These are phyloP conservation scores for Pseudococcus viburni DNA, from an alignment of 2,888 invertebrate species.

Conservation along the genomic window DNA sequence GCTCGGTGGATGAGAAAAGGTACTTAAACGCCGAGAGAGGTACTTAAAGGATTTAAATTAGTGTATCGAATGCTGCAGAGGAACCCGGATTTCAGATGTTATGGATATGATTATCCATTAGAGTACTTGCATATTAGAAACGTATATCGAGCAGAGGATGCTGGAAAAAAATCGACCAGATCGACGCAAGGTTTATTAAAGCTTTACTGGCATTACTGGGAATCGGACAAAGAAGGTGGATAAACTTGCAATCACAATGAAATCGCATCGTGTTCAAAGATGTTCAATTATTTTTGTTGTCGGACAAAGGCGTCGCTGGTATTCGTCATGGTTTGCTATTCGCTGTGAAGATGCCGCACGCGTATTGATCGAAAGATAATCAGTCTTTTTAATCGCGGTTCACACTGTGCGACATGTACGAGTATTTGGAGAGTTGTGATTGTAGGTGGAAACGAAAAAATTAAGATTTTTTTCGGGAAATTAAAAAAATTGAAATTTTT, in stretches of 20 bases:
- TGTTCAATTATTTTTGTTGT: constrained; percentile 6
- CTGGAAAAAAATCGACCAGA: neutral
- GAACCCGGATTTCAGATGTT: neutral
- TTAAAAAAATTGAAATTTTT: too few species aligned
- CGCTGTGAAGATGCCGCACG: constrained; percentile 4
- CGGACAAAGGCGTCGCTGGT: constrained; percentile 7
- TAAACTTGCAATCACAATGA: constrained; percentile 53
- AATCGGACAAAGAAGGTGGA: constrained; percentile 34
- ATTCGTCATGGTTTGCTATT: constrained; percentile 55
- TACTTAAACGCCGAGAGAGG: neutral
- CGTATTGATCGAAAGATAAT: neutral
- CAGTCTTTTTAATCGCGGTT: neutral
- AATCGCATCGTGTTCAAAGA: neutral
- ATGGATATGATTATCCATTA: neutral
- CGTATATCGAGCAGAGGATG: neutral
- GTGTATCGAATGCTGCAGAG: neutral
- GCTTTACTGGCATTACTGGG: neutral
- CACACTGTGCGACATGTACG: neutral
- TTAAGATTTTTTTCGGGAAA: too few species aligned
- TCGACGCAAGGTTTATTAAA: neutral
- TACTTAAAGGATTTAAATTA: constrained; percentile 6
- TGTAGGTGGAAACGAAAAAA: too few species aligned
- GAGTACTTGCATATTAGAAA: neutral
- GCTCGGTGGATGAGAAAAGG: neutral
- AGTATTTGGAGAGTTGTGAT: neutral